Percentiles rank a stretch among this genome's conserved stretches.
These are phyloP conservation scores for Ceratothoa steindachneri DNA, from an alignment of 2,888 invertebrate species.

Conservation along the genomic window DNA sequence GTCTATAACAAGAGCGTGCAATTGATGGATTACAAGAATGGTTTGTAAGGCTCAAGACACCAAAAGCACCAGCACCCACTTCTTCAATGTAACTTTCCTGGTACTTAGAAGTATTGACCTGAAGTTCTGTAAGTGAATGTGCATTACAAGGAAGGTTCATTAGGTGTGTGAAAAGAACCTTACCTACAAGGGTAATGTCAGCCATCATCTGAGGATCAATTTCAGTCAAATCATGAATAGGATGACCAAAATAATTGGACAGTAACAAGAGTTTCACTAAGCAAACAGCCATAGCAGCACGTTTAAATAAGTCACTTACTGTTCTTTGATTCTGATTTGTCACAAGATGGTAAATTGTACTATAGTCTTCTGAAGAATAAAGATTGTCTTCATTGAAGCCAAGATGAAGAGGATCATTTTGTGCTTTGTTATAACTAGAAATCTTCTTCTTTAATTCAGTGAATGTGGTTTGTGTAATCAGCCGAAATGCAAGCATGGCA, in stretches of 20 bases:
- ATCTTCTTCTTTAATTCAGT: conserved; percentile 17
- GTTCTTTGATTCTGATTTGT: conserved; percentile 28
- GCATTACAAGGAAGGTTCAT: conserved; percentile 46
- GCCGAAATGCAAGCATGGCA: conserved; percentile 28
- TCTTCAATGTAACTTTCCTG: conserved; percentile 28
- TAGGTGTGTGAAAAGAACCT: conserved; percentile 29
- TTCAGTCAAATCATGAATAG: background rate
- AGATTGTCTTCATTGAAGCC: conserved; percentile 25
- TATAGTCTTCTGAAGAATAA: conserved; percentile 38
- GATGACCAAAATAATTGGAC: background rate
- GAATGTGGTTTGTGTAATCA: conserved; percentile 27
- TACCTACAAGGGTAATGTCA: conserved; percentile 23
- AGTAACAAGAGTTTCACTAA: conserved; percentile 26
- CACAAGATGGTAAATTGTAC: conserved; percentile 40
- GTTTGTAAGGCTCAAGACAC: conserved; percentile 42
- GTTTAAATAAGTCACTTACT: conserved; percentile 42
- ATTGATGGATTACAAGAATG: conserved; percentile 38
- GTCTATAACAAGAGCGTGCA: conserved; percentile 30
- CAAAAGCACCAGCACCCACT: conserved; percentile 35
- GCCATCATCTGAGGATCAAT: background rate
- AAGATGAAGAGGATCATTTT: background rate
- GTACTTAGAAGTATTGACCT: conserved; percentile 16
- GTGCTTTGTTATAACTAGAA: conserved; percentile 1
- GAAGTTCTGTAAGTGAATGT: conserved; percentile 33
- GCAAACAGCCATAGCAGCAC: conserved; percentile 32